A percentile compares a stretch with the other conserved stretches of the same genome.
Conservation (phyloP, 2,888 invertebrate genomes). For the Eupithecia tripunctaria region DNA sequence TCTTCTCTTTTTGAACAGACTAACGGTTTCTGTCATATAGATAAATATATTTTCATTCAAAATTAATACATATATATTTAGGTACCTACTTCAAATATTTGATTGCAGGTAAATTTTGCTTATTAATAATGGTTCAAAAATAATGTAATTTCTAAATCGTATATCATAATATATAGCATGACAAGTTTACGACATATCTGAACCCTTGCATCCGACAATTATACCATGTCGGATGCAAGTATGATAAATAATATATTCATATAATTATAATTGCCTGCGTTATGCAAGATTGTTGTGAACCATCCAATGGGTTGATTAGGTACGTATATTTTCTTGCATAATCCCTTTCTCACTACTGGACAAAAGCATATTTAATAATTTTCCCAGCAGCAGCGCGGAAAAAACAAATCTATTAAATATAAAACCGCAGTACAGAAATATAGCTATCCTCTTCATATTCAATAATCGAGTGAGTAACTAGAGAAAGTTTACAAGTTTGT, state of each 20-base stretch:
- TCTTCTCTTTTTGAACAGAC: too few relatives aligned
- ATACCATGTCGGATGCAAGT: neutral
- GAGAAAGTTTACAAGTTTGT: slow-evolving; percentile 6
- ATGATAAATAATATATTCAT: neutral
- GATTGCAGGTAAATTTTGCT: too few relatives aligned
- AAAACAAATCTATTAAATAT: neutral
- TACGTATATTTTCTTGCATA: neutral
- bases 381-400: neutral
- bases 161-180: too few relatives aligned
- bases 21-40: too few relatives aligned
- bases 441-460: neutral
- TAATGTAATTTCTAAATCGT: neutral
- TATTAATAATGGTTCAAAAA: too few relatives aligned
- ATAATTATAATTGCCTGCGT: neutral
- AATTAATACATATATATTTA: too few relatives aligned
- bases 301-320: neutral
- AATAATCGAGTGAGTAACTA: neutral
- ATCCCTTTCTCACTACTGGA: neutral
- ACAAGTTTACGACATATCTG: neutral
- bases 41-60: too few relatives aligned
- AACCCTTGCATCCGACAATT: neutral
- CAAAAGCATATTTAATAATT: neutral
- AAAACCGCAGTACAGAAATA: neutral
- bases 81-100: too few relatives aligned
- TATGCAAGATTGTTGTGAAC: neutral